Evolutionary conservation across 2,113 vertebrate species (phyloP).

Genomic region (Protomyctophum bolini): DNA sequence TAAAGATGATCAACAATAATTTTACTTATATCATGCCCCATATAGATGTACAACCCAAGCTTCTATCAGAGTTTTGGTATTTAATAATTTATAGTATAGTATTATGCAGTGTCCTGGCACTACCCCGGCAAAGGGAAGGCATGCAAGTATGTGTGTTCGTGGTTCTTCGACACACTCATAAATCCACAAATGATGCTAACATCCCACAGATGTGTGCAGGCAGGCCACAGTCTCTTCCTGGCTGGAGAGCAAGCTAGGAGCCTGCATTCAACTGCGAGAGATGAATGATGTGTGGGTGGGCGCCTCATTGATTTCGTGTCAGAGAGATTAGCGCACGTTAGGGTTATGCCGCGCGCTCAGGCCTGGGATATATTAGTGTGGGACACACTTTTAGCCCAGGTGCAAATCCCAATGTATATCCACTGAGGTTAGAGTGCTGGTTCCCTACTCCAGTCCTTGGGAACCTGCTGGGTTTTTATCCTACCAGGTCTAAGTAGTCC

Average conservation of each 20-base stretch:
- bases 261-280: slow-evolving; percentile 32
- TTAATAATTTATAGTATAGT: neutral
- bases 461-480: no score
- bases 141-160: slow-evolving; percentile 10
- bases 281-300: slow-evolving; percentile 59
- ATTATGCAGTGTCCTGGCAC: slow-evolving; percentile 9
- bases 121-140: slow-evolving; percentile 14
- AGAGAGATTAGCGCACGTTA: slow-evolving; percentile 67
- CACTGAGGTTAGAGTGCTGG: slow-evolving; percentile 30
- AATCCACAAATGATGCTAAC: slow-evolving; percentile 63
- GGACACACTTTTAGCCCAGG: slow-evolving; percentile 43
- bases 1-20: no score
- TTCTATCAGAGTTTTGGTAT: no score
- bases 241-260: slow-evolving; percentile 9
- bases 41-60: no score
- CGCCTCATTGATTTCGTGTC: slow-evolving; percentile 69
- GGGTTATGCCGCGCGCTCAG: slow-evolving; percentile 44
- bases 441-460: no score
- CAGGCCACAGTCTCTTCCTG: slow-evolving; percentile 36
- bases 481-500: no score
- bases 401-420: slow-evolving; percentile 17
- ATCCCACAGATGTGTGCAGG: slow-evolving; percentile 60
- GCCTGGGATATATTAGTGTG: slow-evolving; percentile 57
- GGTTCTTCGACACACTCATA: slow-evolving; percentile 51
- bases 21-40: no score